Conservation (phyloP, 1,140 invertebrate species). For the Drosophila sproati region DNA sequence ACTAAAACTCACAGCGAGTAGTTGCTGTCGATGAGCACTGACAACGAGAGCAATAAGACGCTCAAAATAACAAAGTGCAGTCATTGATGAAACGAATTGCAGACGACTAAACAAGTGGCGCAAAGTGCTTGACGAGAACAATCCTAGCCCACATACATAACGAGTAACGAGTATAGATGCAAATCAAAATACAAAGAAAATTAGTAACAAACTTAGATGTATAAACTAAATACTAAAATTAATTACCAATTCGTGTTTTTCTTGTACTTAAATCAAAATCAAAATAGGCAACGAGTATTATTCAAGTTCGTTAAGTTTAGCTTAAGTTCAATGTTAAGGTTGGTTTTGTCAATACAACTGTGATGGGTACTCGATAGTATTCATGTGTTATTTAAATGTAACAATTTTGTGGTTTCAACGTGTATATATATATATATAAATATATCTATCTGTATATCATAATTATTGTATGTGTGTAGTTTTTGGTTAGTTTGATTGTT, state of each 20-base stretch:
- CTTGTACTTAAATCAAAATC: constrained; percentile 60
- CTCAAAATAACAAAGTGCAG: neutral
- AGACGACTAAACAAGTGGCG: neutral
- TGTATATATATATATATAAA: constrained; percentile 13
- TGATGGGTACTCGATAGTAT: constrained; percentile 32
- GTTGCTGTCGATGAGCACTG: no score
- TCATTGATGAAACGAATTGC: neutral
- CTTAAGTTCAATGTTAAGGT: constrained; percentile 50
- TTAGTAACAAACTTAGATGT: constrained; percentile 65
- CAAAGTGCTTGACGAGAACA: constrained; percentile 31
- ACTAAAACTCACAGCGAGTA: neutral
- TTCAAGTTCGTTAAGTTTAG: constrained; percentile 55
- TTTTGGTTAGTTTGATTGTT: constrained; percentile 29
- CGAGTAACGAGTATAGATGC: constrained; percentile 23
- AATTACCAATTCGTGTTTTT: constrained; percentile 64
- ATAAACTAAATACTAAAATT: constrained; percentile 52
- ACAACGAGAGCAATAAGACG: neutral
- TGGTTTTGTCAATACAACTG: constrained; percentile 30
- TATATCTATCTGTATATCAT: neutral
- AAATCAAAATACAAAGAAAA: constrained; percentile 21
- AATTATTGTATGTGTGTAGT: neutral
- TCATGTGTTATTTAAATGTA: constrained; percentile 24
- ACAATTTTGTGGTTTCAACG: constrained; percentile 11
- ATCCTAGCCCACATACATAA: constrained; percentile 22
- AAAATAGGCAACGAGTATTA: constrained; percentile 62